Evolutionary conservation across 2,797 vertebrate genomes (phyloP), one percentile per base, ranked within the genome.

Genomic region (Vespertilio murinus): DNA sequence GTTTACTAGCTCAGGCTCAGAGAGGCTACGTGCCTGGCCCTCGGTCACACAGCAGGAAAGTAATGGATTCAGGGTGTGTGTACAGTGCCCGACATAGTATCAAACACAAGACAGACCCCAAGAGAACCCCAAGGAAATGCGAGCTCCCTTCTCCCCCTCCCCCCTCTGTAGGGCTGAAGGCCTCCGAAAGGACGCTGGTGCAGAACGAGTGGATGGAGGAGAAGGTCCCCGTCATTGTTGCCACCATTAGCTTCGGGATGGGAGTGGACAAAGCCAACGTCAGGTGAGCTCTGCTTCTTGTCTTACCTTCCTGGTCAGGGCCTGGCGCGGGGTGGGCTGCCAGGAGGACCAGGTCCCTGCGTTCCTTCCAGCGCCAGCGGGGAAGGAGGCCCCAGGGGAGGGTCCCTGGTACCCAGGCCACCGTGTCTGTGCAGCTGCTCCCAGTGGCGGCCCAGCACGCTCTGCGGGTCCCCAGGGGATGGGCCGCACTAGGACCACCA

Each of bases 181-280:
- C 98, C 38, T 97, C 94, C 25, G 99, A 99, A 91, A 99, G 99
- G 80, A 99, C 98, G 1, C 98, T 98, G 83, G 97, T 98, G 17
- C 99, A 99, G 98, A 99, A 97, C 47, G 99, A 99, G 22, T 99
- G 99, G 99, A 99, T 99, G 99, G 98, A 99, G 88, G 99, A 99
- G 84, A 99, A 98, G 93, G 98, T 99, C 84, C 98, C 98, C 75
- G 98, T 99, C 30, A 99, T 99, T 94, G 99, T 99, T 56, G 99
- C 99, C 81, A 99, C 99, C 74, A 99, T 99, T 97, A 99, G 99
- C 97, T 99, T 99, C 95, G 99, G 99, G 38, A 99, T 99, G 99
- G 99, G 99, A 73, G 99, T 99, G 64, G 99, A 99, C 98, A 99
- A 99, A 97, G 98, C 99, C 54, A 99, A 99, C 0, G 99, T 99